Base-by-base conservation (phyloP, 2,113 vertebrate species). In the Limnothrissa miodon region DNA sequence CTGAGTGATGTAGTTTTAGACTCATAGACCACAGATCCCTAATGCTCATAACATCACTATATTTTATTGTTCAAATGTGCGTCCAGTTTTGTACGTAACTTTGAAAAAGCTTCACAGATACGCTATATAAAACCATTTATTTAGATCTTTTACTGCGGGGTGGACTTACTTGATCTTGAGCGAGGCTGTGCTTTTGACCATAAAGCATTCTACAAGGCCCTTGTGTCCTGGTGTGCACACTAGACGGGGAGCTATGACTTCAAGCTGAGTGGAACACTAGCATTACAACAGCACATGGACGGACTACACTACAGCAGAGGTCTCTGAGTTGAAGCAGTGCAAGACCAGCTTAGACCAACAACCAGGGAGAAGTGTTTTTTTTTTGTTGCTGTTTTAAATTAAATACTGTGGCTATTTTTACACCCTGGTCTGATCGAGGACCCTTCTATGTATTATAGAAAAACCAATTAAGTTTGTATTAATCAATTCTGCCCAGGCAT, bases 401-500 rank as follows among this genome's bases (percentile, higher is more conserved):
- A 74, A 74, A 74, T 13, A 74, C 66, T 11, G 33, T 74, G 66
- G 66, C 29, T 29, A 33, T 36, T 11, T 74, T 74, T 74, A 74
- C 29, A 15, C 11, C 66, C 8, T 25, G 29, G 25, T 33, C 29
- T 36, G 66, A 36, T 36, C 36, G 66, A 36, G 33, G 33, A 15
- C 1, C 66, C 33, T 15, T 74, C 29, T 74, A 74, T 56, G 15
- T 74, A 74, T 33, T 17, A 74, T 70, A 70, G 33, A 74, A 74
- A 74, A 74, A 36, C 66, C 66, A 74, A 74, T 74, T 74, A 74
- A 74, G 66, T 5, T 36, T 17, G 66, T 74, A 74, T 39, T 74
- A 74, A 39, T 74, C 66, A 74, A 17, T 74, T 29, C 29, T 33
- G 62, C 25, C 29, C 29, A 74, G 66, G 66, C 29, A 36, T 74